These are phyloP conservation scores for Alviniconcha marisindica DNA, from an alignment of 1,140 invertebrate species.

Conservation along the genomic window DNA sequence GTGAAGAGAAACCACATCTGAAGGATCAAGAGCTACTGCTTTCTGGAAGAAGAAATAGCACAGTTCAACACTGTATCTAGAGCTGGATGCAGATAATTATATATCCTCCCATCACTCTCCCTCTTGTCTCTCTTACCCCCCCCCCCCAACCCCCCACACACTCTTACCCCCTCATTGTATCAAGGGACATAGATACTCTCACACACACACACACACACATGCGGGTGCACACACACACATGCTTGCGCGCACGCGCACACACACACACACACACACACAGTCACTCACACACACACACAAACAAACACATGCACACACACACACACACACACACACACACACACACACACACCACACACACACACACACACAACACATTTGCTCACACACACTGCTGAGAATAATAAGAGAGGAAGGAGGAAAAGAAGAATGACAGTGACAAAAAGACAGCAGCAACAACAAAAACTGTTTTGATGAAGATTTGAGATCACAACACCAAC, in stretches of 20 bases:
- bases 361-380: too few species aligned
- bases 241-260: not conserved
- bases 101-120: too few species aligned
- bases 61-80: too few species aligned
- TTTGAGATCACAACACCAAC: not conserved
- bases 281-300: not conserved
- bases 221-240: not conserved
- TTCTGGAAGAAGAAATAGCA: constrained; percentile 12
- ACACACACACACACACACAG: constrained; percentile 1
- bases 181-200: not conserved
- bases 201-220: constrained; percentile 10
- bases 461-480: not conserved
- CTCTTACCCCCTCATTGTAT: not conserved
- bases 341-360: not conserved
- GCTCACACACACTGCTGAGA: too few species aligned
- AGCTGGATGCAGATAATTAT: too few species aligned
- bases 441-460: not conserved
- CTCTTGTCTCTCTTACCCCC: too few species aligned
- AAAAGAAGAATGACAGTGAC: not conserved
- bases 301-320: not conserved
- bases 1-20: constrained; percentile 13
- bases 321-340: not conserved
- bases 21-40: constrained; percentile 19
- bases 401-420: too few species aligned
- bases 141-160: too few species aligned